Base-by-base conservation (phyloP, 2,113 vertebrate genomes). In the Pagrus major region DNA sequence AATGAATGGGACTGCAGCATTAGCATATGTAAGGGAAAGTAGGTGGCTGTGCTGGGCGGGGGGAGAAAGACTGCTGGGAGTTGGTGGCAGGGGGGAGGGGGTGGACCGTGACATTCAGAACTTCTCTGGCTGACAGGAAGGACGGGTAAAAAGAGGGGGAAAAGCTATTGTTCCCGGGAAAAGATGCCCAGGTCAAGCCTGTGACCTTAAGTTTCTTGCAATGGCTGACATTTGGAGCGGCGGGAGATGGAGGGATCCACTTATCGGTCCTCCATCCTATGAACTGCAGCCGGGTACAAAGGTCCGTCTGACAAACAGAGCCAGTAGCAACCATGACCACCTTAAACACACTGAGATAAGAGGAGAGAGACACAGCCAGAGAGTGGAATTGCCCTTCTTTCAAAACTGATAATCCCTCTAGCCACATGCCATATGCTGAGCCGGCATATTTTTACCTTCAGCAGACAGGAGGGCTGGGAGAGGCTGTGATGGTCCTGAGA, bases 11-110 rank as follows among this genome's bases (percentile, higher is more conserved):
- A 91, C 87, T 85, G 80, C 83, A 85, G 66, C 88, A 95, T 96
- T 94, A 94, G 91, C 94, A 95, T 93, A 93, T 83, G 88, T 93
- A 93, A 96, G 91, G 87, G 84, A 93, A 94, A 91, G 89, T 87
- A 86, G 93, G 87, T 92, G 92, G 89, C 70, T 66, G 51, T 58
- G 77, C 49, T 72, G 68, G 80, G 75, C 44, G 72, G 76, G 58
- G 52, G 47, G 49, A 69, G 52, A 76, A 41, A 87, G 85, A 90
- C 85, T 84, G 86, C 72, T 79, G 80, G 77, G 79, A 71, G 85
- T 68, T 83, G 75, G 51, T 66, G 74, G 46, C 44, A 27, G 42
- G 51, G 77, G n/a, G 56, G 27, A 27, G 47, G 75, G 69, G 49
- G 76, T 7, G 70, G 80, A 54, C 72, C 87, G 64, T 92, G 90